These are phyloP conservation scores for Megaceryle maxima DNA, from an alignment of 2,113 vertebrate genomes.

Conservation along the genomic window DNA sequence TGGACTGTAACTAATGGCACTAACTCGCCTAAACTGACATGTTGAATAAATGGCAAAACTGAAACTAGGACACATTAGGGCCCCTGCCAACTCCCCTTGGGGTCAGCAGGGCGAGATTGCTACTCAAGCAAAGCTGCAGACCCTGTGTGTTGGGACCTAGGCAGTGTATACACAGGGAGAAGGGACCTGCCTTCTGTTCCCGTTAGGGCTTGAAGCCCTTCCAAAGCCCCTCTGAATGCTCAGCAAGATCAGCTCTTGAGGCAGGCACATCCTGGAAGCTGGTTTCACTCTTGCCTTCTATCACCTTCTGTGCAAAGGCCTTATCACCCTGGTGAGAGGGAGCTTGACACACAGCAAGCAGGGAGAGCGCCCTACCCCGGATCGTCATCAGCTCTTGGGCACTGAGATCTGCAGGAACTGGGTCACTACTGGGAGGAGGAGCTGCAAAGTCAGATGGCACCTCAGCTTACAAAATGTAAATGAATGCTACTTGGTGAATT, in stretches of 20 bases:
- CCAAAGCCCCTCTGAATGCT: neutral
- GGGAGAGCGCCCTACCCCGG: neutral
- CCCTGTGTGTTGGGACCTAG: neutral
- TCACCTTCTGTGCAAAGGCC: neutral
- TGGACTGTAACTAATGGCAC: neutral
- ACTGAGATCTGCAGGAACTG: neutral
- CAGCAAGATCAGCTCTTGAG: neutral
- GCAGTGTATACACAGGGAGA: neutral
- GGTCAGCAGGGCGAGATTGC: fast-evolving
- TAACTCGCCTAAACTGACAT: neutral
- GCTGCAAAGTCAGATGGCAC: neutral
- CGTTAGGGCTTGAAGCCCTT: neutral
- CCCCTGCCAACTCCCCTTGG: neutral
- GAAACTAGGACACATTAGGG: fast-evolving
- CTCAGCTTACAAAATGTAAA: neutral
- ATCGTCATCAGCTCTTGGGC: neutral
- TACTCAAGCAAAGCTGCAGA: neutral
- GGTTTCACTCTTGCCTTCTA: neutral
- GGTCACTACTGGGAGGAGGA: neutral
- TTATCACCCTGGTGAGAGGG: too few species aligned
- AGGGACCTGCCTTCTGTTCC: too few species aligned
- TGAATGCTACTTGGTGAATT: neutral
- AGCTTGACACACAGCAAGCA: neutral
- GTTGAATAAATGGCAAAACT: neutral
- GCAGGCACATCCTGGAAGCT: neutral